These are phyloP conservation scores for Neelides sp. DNA, from an alignment of 1,140 invertebrate species.

Conservation along the genomic window DNA sequence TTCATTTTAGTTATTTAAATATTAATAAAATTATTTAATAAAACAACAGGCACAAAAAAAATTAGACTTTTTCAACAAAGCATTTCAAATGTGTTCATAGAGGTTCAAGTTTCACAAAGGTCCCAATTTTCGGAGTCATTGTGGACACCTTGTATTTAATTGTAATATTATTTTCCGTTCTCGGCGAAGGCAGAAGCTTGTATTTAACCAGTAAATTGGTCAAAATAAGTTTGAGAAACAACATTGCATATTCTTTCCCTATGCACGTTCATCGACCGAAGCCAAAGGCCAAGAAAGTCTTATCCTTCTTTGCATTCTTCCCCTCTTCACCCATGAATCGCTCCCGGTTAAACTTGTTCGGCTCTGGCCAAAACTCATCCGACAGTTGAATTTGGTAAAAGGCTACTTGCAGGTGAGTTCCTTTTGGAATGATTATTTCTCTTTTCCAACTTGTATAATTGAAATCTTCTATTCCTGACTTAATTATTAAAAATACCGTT, in stretches of 20 bases:
- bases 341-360: background rate
- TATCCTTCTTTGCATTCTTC: no score
- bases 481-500: background rate
- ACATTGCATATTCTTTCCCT: background rate
- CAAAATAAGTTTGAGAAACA: background rate
- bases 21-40: no score
- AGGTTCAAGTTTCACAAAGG: no score
- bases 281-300: no score
- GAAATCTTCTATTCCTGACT: background rate
- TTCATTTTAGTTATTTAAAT: no score
- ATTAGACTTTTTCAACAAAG: no score
- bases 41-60: no score
- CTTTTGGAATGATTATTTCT: background rate
- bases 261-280: slow-evolving; percentile 2
- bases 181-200: no score
- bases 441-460: background rate
- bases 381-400: slow-evolving; percentile 6
- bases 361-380: background rate
- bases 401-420: slow-evolving; percentile 2
- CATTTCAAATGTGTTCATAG: no score
- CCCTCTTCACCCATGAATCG: background rate
- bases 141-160: slow-evolving; percentile 4
- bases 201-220: background rate
- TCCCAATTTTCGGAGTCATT: slow-evolving; percentile 8
- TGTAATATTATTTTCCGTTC: background rate